Evolutionary conservation across 2,113 vertebrate species (phyloP).

Genomic region (Chaenocephalus aceratus): DNA sequence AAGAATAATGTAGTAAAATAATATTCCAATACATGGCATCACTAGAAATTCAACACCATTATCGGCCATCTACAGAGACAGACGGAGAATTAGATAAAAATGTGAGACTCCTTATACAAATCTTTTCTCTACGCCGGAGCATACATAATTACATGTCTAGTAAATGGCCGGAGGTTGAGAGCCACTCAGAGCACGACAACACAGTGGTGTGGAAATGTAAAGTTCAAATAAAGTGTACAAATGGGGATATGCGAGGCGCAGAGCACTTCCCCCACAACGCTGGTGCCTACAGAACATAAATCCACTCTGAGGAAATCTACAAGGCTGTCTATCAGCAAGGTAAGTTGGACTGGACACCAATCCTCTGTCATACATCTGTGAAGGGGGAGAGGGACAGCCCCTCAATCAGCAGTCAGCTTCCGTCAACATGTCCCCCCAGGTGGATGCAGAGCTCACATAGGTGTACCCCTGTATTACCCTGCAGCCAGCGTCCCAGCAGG

Average conservation of each 20-base stretch:
- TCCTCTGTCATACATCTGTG: conserved; percentile 74
- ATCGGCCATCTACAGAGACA: conserved; percentile 68
- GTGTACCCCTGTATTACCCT: conserved; percentile 13
- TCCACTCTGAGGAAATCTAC: conserved; percentile 67
- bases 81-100: conserved; percentile 66
- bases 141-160: conserved; percentile 76
- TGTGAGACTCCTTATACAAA: conserved; percentile 65
- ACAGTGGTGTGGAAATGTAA: conserved; percentile 37
- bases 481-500: not conserved
- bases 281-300: conserved; percentile 48
- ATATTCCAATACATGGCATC: conserved; percentile 56
- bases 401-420: conserved; percentile 64
- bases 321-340: conserved; percentile 73
- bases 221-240: conserved; percentile 69
- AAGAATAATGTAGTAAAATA: conserved; percentile 81
- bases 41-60: conserved; percentile 59
- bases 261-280: not conserved
- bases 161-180: conserved; percentile 67
- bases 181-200: conserved; percentile 51
- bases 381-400: conserved; percentile 58
- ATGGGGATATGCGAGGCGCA: conserved; percentile 1
- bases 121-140: conserved; percentile 53
- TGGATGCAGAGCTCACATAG: conserved; percentile 19
- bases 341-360: conserved; percentile 73
- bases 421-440: conserved; percentile 37